Evolutionary conservation across 2,888 invertebrate genomes (phyloP).

Genomic region (Trichogramma evanescens): DNA sequence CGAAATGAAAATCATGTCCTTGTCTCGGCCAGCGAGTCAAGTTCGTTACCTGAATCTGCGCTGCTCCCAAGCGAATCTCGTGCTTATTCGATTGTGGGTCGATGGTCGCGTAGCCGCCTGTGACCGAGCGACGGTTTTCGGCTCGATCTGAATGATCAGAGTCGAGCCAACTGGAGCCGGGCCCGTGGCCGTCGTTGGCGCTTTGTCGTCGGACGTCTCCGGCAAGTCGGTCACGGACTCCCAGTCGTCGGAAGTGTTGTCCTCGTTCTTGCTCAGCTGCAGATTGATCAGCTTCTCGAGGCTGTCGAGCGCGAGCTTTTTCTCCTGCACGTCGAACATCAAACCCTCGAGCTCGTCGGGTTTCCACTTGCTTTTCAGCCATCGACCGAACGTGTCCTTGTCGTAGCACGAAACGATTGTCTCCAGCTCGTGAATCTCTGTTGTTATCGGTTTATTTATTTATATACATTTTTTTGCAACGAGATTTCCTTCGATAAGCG

Average conservation of each 20-base stretch:
- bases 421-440: conserved; percentile 23
- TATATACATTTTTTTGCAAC: background rate
- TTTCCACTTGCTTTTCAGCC: conserved; percentile 37
- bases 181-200: background rate
- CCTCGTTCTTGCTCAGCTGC: conserved; percentile 20
- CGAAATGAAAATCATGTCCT: too few species aligned
- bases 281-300: conserved; percentile 30
- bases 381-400: conserved; percentile 35
- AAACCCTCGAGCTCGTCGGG: conserved; percentile 30
- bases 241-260: too few species aligned
- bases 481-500: too few species aligned
- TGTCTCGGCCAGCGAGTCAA: background rate
- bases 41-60: conserved; percentile 19
- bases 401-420: conserved; percentile 37
- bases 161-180: background rate
- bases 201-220: too few species aligned
- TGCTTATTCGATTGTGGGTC: conserved; percentile 4
- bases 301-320: conserved; percentile 33
- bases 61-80: conserved; percentile 19
- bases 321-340: conserved; percentile 29
- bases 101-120: background rate
- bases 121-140: background rate
- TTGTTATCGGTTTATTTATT: background rate
- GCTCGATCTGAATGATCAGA: background rate
- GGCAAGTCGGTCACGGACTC: too few species aligned